A percentile compares a stretch with the other conserved stretches of the same genome.
These are phyloP conservation scores for Malurus cyaneus DNA, from an alignment of 2,113 vertebrate genomes.

Conservation along the genomic window DNA sequence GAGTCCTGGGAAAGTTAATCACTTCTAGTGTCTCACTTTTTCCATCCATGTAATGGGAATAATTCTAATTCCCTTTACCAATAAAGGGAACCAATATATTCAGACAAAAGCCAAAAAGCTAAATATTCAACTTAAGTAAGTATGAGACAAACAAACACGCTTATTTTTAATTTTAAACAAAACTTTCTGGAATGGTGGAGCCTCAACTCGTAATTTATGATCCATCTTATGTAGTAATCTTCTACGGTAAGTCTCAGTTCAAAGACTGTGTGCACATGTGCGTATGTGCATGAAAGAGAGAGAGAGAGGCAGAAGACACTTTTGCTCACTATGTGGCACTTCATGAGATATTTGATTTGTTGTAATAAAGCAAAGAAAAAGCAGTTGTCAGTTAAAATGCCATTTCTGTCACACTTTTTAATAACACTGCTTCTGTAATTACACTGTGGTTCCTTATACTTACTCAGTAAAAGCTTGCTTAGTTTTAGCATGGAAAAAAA, in stretches of 20 bases:
- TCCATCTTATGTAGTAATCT: not conserved
- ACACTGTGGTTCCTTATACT: slow-evolving; percentile 83
- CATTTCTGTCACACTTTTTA: slow-evolving; percentile 85
- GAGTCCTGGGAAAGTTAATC: not conserved
- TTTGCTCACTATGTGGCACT: slow-evolving; percentile 56
- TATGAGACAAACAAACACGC: not conserved
- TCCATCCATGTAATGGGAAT: not conserved
- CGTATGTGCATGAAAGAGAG: not conserved
- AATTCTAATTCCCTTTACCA: not conserved
- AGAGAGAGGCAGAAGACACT: not conserved
- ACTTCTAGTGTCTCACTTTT: not conserved
- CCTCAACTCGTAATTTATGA: not conserved
- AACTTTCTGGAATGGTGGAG: not conserved
- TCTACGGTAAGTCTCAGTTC: not conserved
- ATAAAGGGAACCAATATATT: not conserved
- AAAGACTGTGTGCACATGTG: not conserved
- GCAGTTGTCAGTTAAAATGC: slow-evolving; percentile 81
- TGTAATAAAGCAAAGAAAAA: slow-evolving; percentile 83
- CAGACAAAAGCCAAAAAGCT: not conserved
- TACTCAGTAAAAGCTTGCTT: slow-evolving; percentile 81
- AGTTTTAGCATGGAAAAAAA: slow-evolving; percentile 80
- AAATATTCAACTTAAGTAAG: not conserved
- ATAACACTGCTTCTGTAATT: slow-evolving; percentile 83
- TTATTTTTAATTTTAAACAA: not conserved
- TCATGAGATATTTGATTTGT: slow-evolving; percentile 80